Conservation (phyloP, 2,113 vertebrate genomes). For the Equus quagga region DNA sequence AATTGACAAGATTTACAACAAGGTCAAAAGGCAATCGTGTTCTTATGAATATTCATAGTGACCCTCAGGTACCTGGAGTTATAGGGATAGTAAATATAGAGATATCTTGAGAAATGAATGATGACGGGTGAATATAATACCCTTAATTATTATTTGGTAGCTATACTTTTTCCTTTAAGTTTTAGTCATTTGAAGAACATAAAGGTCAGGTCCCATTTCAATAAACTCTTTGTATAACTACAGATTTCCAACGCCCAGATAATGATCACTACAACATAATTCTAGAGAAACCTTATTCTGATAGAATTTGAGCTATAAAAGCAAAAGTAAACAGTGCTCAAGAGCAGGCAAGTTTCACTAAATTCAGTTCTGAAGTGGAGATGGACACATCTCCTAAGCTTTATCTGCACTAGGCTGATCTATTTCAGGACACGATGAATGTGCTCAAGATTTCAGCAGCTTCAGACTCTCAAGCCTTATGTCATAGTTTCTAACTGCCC, state of each 20-base stretch:
- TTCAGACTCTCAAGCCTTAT: background rate
- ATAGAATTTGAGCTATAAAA: background rate
- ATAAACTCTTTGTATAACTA: background rate
- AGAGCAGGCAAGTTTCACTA: background rate
- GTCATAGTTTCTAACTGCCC: background rate
- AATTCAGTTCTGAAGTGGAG: background rate
- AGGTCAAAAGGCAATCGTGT: too few relatives aligned
- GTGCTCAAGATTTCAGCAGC: background rate
- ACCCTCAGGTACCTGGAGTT: too few relatives aligned
- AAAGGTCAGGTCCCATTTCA: background rate
- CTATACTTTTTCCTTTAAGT: background rate
- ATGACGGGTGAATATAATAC: background rate
- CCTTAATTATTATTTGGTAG: conserved; percentile 13
- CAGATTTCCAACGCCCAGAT: background rate
- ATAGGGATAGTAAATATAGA: background rate
- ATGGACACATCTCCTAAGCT: background rate
- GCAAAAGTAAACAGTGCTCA: background rate
- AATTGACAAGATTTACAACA: too few relatives aligned
- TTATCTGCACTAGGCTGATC: background rate
- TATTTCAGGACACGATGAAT: conserved; percentile 7
- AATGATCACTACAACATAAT: background rate
- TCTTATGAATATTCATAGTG: too few relatives aligned
- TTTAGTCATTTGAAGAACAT: background rate
- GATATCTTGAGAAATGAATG: background rate
- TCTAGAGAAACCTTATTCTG: background rate